Percentiles rank a stretch among this genome's conserved stretches.
Conservation (phyloP, 2,797 vertebrate genomes). For the Micrastur ruficollis region DNA sequence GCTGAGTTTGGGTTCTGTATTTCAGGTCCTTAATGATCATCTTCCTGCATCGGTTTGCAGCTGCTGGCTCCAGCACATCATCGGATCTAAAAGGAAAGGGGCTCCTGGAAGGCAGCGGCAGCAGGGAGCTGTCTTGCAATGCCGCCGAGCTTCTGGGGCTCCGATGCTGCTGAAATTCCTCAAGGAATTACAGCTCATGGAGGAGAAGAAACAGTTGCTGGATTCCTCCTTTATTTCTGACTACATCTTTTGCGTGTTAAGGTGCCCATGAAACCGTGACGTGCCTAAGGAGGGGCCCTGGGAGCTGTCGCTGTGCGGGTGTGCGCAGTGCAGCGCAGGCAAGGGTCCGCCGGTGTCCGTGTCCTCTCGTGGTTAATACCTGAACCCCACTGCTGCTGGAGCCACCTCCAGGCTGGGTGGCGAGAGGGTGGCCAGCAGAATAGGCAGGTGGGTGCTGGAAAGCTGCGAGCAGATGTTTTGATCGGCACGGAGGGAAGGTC, state of each 20-base stretch:
- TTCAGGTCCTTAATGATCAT: neutral
- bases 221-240: neutral
- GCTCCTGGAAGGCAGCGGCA: neutral
- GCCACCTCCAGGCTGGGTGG: fast-evolving
- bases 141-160: neutral
- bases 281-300: neutral
- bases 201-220: neutral
- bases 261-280: fast-evolving
- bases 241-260: fast-evolving
- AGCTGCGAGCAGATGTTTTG: neutral
- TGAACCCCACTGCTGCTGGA: neutral
- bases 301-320: neutral
- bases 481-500: fast-evolving
- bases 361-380: neutral
- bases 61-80: neutral
- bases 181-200: fast-evolving
- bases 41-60: fast-evolving
- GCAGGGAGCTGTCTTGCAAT: fast-evolving
- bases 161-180: neutral
- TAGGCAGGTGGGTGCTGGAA: fast-evolving
- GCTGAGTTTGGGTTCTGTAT: neutral
- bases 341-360: fast-evolving
- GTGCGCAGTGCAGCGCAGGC: too few relatives aligned
- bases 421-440: neutral
- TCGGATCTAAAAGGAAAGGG: neutral